Conservation (phyloP, 1,140 invertebrate genomes). For the Drosophila hydei region DNA sequence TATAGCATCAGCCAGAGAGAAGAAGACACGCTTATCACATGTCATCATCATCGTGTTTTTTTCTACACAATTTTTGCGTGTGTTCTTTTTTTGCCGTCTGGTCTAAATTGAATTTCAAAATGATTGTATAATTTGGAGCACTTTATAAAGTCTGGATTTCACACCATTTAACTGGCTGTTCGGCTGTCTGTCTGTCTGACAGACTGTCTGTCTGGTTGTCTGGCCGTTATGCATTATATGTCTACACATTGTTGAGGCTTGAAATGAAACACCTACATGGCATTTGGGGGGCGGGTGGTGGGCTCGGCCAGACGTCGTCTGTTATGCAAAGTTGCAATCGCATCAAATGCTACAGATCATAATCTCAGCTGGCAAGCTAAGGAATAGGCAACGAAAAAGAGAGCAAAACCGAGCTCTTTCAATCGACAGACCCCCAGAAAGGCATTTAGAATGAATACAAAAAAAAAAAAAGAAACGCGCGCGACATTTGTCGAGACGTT, state of each 20-base stretch:
- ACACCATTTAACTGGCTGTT: conserved; percentile 38
- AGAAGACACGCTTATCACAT: conserved; percentile 42
- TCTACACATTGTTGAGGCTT: conserved; percentile 71
- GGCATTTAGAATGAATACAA: conserved; percentile 1
- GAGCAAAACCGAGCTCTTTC: conserved; percentile 43
- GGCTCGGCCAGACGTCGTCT: conserved; percentile 60
- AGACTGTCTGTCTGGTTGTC: conserved; percentile 27
- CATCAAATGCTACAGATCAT: conserved; percentile 66
- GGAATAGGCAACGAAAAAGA: not conserved
- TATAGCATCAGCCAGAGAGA: conserved; percentile 27
- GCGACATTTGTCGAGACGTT: conserved; percentile 57
- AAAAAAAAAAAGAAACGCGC: conserved; percentile 10
- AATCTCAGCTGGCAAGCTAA: conserved; percentile 28
- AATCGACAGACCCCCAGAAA: conserved; percentile 28
- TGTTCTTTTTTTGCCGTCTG: conserved; percentile 58
- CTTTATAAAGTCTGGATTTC: conserved; percentile 78
- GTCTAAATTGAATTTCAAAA: conserved; percentile 81
- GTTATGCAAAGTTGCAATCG: conserved; percentile 80
- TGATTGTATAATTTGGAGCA: conserved; percentile 81
- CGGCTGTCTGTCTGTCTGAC: conserved; percentile 15
- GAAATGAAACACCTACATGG: conserved; percentile 55
- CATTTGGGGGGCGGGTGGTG: not conserved
- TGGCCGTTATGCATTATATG: conserved; percentile 49
- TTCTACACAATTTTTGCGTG: conserved; percentile 4
- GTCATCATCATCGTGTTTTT: conserved; percentile 39